A percentile compares a stretch with the other conserved stretches of the same genome.
These are phyloP conservation scores for Euthynnus affinis DNA, from an alignment of 2,797 vertebrate genomes.

Conservation along the genomic window DNA sequence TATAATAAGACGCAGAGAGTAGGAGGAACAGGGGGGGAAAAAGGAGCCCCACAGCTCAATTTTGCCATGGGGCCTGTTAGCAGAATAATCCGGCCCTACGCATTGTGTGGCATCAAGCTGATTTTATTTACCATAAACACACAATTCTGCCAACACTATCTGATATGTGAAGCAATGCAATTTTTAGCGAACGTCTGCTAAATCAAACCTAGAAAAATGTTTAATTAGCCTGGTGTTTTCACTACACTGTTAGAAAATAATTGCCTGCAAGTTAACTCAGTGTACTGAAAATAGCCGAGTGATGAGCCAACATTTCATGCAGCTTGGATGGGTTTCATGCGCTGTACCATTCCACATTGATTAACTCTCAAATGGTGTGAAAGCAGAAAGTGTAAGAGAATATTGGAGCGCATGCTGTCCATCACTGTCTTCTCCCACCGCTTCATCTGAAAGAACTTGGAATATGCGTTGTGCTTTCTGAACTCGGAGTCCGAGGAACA, in stretches of 20 bases:
- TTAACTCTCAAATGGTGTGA: conserved; percentile 67
- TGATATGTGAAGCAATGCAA: conserved; percentile 31
- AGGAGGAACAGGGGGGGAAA: background rate
- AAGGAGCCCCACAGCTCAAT: background rate
- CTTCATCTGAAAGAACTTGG: conserved; percentile 4
- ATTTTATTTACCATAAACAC: conserved; percentile 72
- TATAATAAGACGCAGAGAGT: background rate
- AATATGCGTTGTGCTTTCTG: background rate
- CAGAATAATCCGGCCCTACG: conserved; percentile 12
- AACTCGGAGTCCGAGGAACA: background rate
- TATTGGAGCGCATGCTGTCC: conserved; percentile 33
- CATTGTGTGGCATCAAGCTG: conserved; percentile 50
- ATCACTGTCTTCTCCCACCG: conserved; percentile 28
- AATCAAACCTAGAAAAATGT: conserved; percentile 46
- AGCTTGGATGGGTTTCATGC: conserved; percentile 55
- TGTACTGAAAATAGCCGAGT: conserved; percentile 59
- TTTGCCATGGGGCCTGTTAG: background rate
- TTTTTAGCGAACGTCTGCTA: conserved; percentile 31
- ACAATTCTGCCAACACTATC: conserved; percentile 51
- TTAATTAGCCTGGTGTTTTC: conserved; percentile 64
- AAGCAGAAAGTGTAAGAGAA: conserved; percentile 43
- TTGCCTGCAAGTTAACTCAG: conserved; percentile 50
- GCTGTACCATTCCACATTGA: conserved; percentile 58
- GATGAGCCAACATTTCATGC: conserved; percentile 65
- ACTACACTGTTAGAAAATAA: conserved; percentile 47